Percentiles rank a stretch among this genome's conserved stretches.
phyloP scores from a whole-genome alignment of 2,797 vertebrate genomes.

The Eidolon dupreanum region DNA sequence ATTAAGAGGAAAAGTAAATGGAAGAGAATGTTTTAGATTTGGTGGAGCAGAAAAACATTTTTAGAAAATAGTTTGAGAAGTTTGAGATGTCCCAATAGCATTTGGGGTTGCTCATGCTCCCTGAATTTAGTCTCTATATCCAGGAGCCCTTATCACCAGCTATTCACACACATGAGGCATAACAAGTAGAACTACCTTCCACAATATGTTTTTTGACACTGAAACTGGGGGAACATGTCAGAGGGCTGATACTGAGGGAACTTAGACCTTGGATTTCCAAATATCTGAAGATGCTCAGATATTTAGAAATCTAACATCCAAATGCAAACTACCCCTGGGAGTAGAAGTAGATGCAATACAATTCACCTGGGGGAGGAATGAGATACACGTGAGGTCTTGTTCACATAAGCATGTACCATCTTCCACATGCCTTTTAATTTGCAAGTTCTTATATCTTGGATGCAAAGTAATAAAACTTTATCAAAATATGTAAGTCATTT shows the following conservation, averaged over 20 bases:
- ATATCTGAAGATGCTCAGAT: neutral
- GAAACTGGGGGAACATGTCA: neutral
- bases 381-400: neutral
- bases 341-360: neutral
- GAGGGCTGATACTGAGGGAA: neutral
- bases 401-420: neutral
- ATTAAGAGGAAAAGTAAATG: slow-evolving; percentile 68
- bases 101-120: neutral
- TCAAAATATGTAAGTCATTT: neutral
- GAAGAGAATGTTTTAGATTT: slow-evolving; percentile 72
- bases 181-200: neutral
- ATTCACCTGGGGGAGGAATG: neutral
- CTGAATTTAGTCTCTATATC: neutral
- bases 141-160: neutral
- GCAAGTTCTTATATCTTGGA: neutral
- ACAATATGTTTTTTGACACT: neutral
- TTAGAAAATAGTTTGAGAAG: slow-evolving; percentile 36
- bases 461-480: neutral
- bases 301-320: neutral
- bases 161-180: neutral
- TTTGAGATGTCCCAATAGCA: neutral
- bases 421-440: neutral
- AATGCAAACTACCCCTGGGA: neutral
- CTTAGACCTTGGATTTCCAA: neutral
- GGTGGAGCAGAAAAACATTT: slow-evolving; percentile 16